Base-by-base conservation (phyloP, 2,797 vertebrate genomes). In the Pogonophryne albipinna region DNA sequence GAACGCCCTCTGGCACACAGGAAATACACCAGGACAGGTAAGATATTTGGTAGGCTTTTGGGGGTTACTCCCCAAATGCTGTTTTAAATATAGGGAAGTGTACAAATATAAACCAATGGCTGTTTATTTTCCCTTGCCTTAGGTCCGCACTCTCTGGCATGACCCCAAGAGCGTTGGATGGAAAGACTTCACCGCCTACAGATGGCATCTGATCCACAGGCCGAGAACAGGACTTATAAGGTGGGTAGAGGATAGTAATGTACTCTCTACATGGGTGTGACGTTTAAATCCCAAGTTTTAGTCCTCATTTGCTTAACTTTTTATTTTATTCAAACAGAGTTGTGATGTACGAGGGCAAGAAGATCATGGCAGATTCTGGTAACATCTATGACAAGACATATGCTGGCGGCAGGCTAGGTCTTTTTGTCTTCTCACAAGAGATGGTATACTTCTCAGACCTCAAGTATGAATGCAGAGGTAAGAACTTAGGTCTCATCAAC, bases 361-460 rank as follows among this genome's bases (percentile, higher is more conserved):
- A 97, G 94, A 97, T 99, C 77, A 99, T 99, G 98, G 97, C 98
- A 31, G 98, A 99, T 88, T 96, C 98, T 10, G 98, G 98, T 64
- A 96, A 96, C 87, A 96, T 99, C 92, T 99, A 99, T 0, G 98
- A 99, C 88, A 99, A 98, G 94, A 99, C 97, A 3, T 99, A 99
- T 6, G 97, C 98, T 27, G 98, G 98, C 3, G 98, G 98, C 68
- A 95, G 98, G 74, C 93, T 99, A 85, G 98, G 98, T 85, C 89
- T 99, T 62, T 99, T 99, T 84, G 97, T 99, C 87, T 99, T 99
- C 93, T 99, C 98, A 70, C 98, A 99, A 95, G 98, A 99, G 95
- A 98, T 99, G 97, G 98, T 98, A 80, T 99, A 99, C 94, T 99
- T 99, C 93, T 99, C 98, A 45, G 98, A 99, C 94, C 96, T 99